Conservation (phyloP, 2,888 invertebrate species). For the Caenorhabditis doughertyi region DNA sequence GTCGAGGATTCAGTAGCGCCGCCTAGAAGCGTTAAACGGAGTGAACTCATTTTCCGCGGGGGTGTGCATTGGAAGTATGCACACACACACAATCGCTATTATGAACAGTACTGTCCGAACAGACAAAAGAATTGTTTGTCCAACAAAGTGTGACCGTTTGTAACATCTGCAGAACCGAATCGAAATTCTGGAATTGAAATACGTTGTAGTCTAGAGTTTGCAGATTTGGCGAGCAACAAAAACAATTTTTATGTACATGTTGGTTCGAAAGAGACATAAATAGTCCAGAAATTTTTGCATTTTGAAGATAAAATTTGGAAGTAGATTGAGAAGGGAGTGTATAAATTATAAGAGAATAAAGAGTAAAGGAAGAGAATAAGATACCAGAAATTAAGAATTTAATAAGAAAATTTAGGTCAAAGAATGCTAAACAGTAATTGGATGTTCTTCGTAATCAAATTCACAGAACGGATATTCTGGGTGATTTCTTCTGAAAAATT, state of each 20-base stretch:
- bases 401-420: too few relatives aligned
- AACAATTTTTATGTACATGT: neutral
- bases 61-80: slow-evolving; percentile 45
- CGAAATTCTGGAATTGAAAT: neutral
- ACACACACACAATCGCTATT: slow-evolving; percentile 15
- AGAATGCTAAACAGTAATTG: neutral
- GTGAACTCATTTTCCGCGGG: neutral
- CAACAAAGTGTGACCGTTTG: slow-evolving; percentile 38
- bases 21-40: slow-evolving; percentile 28
- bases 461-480: slow-evolving; percentile 66
- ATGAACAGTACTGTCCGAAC: slow-evolving; percentile 41
- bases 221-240: neutral
- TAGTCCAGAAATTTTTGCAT: neutral
- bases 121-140: slow-evolving; percentile 37
- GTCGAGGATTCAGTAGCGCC: slow-evolving; percentile 13
- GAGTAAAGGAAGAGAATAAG: neutral
- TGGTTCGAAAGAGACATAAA: neutral
- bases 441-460: slow-evolving; percentile 8
- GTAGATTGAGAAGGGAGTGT: neutral
- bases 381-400: neutral
- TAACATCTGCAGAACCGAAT: neutral
- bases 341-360: neutral
- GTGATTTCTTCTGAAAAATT: slow-evolving; percentile 31
- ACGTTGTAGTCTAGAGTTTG: neutral
- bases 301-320: neutral